Evolutionary conservation across 92 coral and sea anemone species (phyloP), one percentile per base, ranked within the genome.

Genomic region (Heliopora coerulea): DNA sequence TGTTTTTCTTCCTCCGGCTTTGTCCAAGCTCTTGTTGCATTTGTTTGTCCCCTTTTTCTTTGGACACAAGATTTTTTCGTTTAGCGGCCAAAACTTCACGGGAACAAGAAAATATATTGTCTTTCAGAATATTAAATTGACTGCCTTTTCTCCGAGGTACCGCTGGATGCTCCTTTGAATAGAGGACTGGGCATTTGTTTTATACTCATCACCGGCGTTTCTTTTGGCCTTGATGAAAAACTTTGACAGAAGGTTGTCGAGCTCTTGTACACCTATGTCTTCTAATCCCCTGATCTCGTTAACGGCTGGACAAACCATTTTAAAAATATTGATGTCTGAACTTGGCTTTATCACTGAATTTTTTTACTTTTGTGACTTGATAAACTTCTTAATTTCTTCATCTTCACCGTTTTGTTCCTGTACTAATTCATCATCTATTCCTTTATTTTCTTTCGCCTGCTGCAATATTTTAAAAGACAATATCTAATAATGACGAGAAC

Each of bases 161-260:
- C 79, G 73, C 67, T 83, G 87, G 20, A 79, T 56, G 40, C 87
- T 83, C 40, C 35, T 68, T 12, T 83, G 87, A 25, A 78, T 62
- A 25, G 75, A 62, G 3, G 65, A 17, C 17, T 79, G 30, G 3
- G 78, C 58, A 58, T 80, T 64, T 1, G 35, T 0, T 1, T 59
- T 35, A 25, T 59, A 25, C 1, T 0, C 1, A 15, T 32, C 39
- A 13, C 66, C 66, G 39, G 21, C 20, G 1, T 59, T 32, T 26
- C 10, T 59, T 59, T 8, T 1, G 10, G 39, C 35, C 19, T 10
- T 20, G 34, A 59, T 4, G 35, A 59, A 59, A 30, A 59, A 4
- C 66, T 59, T 59, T 32, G 3, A 59, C 19, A 59, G 1, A 25
- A 59, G 13, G 7, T 7, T 50, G 17, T 50, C 17, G 5, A 50